These are phyloP conservation scores for Telenomus remus DNA, from an alignment of 1,140 invertebrate genomes.

Conservation along the genomic window DNA sequence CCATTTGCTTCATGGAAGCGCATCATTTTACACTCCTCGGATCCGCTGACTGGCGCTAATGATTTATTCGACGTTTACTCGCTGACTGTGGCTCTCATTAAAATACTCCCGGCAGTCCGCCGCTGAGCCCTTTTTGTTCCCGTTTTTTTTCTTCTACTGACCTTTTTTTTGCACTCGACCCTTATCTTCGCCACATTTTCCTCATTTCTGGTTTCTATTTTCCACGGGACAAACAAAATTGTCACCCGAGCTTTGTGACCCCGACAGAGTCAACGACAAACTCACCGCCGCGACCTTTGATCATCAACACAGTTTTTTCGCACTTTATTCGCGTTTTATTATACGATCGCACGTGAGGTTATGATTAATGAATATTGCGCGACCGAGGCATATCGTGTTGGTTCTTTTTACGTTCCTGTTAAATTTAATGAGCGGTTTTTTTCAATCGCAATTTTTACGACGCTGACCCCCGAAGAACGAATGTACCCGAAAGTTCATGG, in stretches of 20 bases:
- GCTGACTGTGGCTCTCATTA: slow-evolving; percentile 71
- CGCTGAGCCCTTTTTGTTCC: slow-evolving; percentile 21
- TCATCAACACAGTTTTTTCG: not conserved
- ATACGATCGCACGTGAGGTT: slow-evolving; percentile 16
- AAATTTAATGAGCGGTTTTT: slow-evolving; percentile 36
- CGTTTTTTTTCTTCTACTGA: slow-evolving; percentile 4
- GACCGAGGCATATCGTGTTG: too few species aligned
- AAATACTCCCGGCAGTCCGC: slow-evolving; percentile 65
- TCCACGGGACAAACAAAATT: not conserved
- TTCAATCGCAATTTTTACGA: slow-evolving; percentile 41
- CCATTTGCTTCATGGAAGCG: slow-evolving; percentile 32
- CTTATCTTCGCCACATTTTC: not conserved
- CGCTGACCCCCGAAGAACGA: slow-evolving; percentile 32
- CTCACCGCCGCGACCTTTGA: not conserved
- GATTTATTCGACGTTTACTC: slow-evolving; percentile 73
- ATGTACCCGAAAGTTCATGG: slow-evolving; percentile 40
- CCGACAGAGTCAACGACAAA: too few species aligned
- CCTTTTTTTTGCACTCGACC: slow-evolving; percentile 20
- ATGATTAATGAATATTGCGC: slow-evolving; percentile 38
- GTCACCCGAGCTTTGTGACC: too few species aligned
- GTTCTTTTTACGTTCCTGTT: slow-evolving; percentile 5
- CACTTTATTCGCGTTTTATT: slow-evolving; percentile 3
- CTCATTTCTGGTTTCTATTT: not conserved
- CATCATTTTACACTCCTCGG: slow-evolving; percentile 38
- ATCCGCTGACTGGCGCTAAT: slow-evolving; percentile 62